Conservation (phyloP, 2,888 invertebrate species). For the Thumatha senex region DNA sequence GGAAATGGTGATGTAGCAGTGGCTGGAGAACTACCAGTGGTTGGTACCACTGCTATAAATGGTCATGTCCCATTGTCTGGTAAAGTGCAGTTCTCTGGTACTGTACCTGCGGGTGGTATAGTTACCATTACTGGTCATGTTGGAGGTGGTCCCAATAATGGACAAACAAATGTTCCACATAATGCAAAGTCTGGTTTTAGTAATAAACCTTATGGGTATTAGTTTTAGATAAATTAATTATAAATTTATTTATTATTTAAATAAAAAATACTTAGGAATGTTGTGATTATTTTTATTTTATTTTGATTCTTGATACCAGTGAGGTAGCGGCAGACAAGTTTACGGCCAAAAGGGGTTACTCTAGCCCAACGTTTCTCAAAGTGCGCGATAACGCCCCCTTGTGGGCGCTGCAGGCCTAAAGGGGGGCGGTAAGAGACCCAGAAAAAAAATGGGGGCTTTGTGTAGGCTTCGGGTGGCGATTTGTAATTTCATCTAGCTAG, state of each 20-base stretch:
- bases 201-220: conserved; percentile 19
- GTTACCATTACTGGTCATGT: conserved; percentile 31
- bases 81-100: conserved; percentile 28
- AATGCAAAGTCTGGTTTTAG: conserved; percentile 4
- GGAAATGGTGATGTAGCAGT: conserved; percentile 40
- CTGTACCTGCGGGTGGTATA: conserved; percentile 22
- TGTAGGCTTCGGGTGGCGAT: too few species aligned
- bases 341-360: too few species aligned
- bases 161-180: neutral
- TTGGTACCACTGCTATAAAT: conserved; percentile 34
- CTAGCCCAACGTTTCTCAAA: too few species aligned
- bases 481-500: too few species aligned
- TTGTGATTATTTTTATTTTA: neutral
- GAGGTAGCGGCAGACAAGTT: too few species aligned
- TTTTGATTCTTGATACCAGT: too few species aligned
- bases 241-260: conserved; percentile 4
- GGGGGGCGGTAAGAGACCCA: too few species aligned
- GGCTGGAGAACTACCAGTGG: conserved; percentile 42
- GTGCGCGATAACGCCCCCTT: too few species aligned
- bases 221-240: conserved; percentile 2
- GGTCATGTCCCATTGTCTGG: conserved; percentile 32
- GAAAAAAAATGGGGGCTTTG: too few species aligned
- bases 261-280: neutral
- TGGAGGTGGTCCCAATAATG: conserved; percentile 14
- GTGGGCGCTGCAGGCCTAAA: too few species aligned